A percentile compares a stretch with the other conserved stretches of the same genome.
These are phyloP conservation scores for Conger conger DNA, from an alignment of 2,113 vertebrate genomes.

Conservation along the genomic window DNA sequence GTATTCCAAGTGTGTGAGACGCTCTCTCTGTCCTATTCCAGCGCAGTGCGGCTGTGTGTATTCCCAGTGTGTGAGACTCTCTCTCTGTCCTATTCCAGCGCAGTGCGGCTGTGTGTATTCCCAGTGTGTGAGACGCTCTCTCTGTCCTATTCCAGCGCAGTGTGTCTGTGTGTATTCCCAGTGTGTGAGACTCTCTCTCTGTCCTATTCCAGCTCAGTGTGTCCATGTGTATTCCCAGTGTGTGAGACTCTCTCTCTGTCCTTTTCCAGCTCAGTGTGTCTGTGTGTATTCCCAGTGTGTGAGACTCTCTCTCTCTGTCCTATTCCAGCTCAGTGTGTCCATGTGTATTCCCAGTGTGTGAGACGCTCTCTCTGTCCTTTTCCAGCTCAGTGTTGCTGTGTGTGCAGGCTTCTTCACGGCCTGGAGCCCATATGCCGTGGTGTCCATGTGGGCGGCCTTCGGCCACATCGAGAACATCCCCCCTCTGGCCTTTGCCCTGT, in stretches of 20 bases:
- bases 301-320: too few species aligned
- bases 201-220: too few species aligned
- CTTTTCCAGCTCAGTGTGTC: too few species aligned
- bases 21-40: conserved; percentile 36
- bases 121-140: not conserved
- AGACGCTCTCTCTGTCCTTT: not conserved
- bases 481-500: conserved; percentile 69
- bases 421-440: conserved; percentile 74
- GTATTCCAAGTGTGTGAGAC: not conserved
- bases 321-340: too few species aligned
- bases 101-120: too few species aligned
- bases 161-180: conserved; percentile 63
- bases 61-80: too few species aligned
- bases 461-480: conserved; percentile 68
- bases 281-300: too few species aligned
- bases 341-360: not conserved
- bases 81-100: too few species aligned
- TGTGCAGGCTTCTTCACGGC: conserved; percentile 71
- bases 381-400: conserved; percentile 69
- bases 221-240: too few species aligned
- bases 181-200: too few species aligned
- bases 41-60: conserved; percentile 70
- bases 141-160: conserved; percentile 58
- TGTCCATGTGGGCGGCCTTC: conserved; percentile 76
- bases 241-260: too few species aligned